Base-by-base conservation (phyloP, 2,113 vertebrate species). In the Macrotus californicus region DNA sequence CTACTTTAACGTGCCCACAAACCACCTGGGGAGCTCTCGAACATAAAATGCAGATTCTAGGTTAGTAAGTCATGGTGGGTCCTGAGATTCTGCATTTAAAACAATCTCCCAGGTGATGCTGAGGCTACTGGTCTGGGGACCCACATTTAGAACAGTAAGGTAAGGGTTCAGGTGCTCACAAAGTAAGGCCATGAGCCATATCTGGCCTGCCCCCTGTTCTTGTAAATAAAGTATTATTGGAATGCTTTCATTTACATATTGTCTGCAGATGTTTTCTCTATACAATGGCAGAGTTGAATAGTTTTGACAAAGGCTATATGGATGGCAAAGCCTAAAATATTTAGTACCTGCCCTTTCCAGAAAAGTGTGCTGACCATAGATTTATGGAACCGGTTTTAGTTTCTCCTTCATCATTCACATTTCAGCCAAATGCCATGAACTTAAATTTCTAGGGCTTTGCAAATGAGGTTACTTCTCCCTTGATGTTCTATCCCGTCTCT, bases 141-240 rank as follows among this genome's bases (percentile, higher is more conserved):
- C 34, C 34, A 66, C 43, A 36, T 43, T 81, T 31, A 11, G 39
- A 75, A 15, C 4, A 64, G 41, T 13, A 34, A 96, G 11, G 41
- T 13, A 34, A 96, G 11, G 21, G 18, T 66, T 72, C 70, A 70
- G 61, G 72, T 48, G 21, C 8, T 50, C 82, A n/a, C 48, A 69
- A 73, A 86, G 19, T n/a, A 39, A 75, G 50, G 19, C 24, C 29
- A 13, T 29, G 39, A 84, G n/a, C 34, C 39, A 18, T 52, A 70
- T 34, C 67, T 5, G 18, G 29, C n/a, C 84, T 69, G 1, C 12
- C 26, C 46, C 7, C 39, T 66, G 3, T 59, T 94, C 87, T 77
- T 81, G 10, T 43, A 92, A 82, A 87, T 87, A 80, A 92, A 92
- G 52, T 91, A 92, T 96, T 93, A 86, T 88, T 73, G 67, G 15